Base-by-base conservation (phyloP, 2,888 invertebrate species). In the Aporophyla lueneburgensis region DNA sequence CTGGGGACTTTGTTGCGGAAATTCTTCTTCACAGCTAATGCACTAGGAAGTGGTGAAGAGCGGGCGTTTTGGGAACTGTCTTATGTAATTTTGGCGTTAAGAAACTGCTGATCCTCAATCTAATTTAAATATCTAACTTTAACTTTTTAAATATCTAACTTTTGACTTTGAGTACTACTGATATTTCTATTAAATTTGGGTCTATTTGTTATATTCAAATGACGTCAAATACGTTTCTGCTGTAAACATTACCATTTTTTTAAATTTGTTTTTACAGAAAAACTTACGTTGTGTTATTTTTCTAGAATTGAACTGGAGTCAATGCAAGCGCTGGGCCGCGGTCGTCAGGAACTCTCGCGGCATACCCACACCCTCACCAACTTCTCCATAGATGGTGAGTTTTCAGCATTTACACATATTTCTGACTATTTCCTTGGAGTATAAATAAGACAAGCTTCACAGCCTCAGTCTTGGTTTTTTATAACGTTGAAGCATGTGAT, bases 251-350 rank as follows among this genome's bases (percentile, higher is more conserved):
- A 63, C 24, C 0, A 19, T 24, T 63, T 19, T 24, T 6, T 46
- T n/a, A n/a, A 46, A 2, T 46, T 46, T 33, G 33, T 46, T 1
- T 49, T 19, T 24, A 46, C 53, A 27, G 27, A 43, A 24, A 58
- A 70, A 78, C 43, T 73, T n/a, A 75, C 21, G 4, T 4, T 46
- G 10, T 46, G 0, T 53, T 84, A 49, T 91, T n/a, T 19, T 84
- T 91, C 4, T 89, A 97, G 98, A 91, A 98, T 98, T 93, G 98
- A 98, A 91, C 97, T 98, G 91, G 98, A 98, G 94, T 97, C 98
- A 4, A 97, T 98, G 93, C 97, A 98, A 74, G 97, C 98, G 96
- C 93, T 98, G 93, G 93, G 96, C 89, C 97, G 97, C 91, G 96
- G 96, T 83, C 97, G 97, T 86, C 96, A 93, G 81, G 96, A 96